Conservation (phyloP, 2,113 vertebrate species). For the Cyprinodon tularosa region DNA sequence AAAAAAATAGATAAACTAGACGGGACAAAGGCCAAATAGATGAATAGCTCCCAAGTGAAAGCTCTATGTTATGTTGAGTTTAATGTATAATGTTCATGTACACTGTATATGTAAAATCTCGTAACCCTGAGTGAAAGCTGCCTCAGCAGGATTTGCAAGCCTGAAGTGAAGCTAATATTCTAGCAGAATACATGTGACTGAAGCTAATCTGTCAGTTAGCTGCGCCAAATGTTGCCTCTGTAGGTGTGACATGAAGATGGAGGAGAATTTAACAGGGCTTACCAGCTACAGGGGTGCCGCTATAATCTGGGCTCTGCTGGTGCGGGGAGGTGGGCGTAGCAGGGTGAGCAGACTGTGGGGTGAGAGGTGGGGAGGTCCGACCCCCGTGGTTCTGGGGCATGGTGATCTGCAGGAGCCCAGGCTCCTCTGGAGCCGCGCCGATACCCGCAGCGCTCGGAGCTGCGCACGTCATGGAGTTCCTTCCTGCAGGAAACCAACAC, state of each 20-base stretch:
- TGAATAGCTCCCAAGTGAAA: no score
- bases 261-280: not conserved
- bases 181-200: no score
- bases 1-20: no score
- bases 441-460: not conserved
- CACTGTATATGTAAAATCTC: no score
- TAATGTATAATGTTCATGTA: no score
- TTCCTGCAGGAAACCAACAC: conserved; percentile 19
- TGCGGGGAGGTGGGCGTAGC: conserved; percentile 39
- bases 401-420: conserved; percentile 70
- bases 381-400: conserved; percentile 44
- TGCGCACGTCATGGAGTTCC: conserved; percentile 49
- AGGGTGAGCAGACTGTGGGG: conserved; percentile 29
- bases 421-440: conserved; percentile 23
- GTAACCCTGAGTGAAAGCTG: no score
- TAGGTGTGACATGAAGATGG: no score
- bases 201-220: not conserved
- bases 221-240: not conserved
- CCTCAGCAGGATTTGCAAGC: no score
- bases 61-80: no score
- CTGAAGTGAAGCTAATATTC: no score
- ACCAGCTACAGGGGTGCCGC: conserved; percentile 61
- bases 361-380: conserved; percentile 56
- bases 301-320: conserved; percentile 60
- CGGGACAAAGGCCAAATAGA: no score